Percentiles rank a stretch among this genome's conserved stretches.
These are phyloP conservation scores for Anoncus sp. DNA, from an alignment of 2,888 invertebrate genomes.

Conservation along the genomic window DNA sequence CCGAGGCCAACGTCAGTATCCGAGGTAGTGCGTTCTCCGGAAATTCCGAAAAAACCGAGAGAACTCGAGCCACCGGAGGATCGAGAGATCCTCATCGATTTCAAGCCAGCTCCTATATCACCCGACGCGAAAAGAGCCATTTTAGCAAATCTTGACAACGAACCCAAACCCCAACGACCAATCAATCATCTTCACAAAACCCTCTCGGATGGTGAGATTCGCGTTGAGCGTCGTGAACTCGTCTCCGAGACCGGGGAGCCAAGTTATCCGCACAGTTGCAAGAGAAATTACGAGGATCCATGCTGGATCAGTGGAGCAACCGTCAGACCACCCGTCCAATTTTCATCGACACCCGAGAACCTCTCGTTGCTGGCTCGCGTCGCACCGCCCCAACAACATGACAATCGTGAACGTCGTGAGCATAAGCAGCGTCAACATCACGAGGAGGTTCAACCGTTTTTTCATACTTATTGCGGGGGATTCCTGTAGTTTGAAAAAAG, in stretches of 20 bases:
- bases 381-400: slow-evolving; percentile 76
- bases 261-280: slow-evolving; percentile 81
- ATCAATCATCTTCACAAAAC: slow-evolving; percentile 88
- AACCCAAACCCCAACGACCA: slow-evolving; percentile 82
- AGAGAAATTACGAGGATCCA: slow-evolving; percentile 80
- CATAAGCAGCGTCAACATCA: slow-evolving; percentile 67
- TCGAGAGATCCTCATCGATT: slow-evolving; percentile 94
- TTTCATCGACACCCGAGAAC: slow-evolving; percentile 82
- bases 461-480: not conserved
- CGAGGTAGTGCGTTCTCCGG: slow-evolving; percentile 19
- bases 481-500: no score
- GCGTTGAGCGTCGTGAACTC: slow-evolving; percentile 83
- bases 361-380: slow-evolving; percentile 77
- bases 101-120: slow-evolving; percentile 90
- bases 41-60: slow-evolving; percentile 16
- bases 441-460: slow-evolving; percentile 75
- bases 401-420: slow-evolving; percentile 61
- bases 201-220: slow-evolving; percentile 92
- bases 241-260: slow-evolving; percentile 82
- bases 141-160: slow-evolving; percentile 75
- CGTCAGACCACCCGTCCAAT: slow-evolving; percentile 79
- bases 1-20: slow-evolving; percentile 5
- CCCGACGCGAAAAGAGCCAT: slow-evolving; percentile 85
- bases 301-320: slow-evolving; percentile 74
- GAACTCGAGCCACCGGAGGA: slow-evolving; percentile 83